phyloP scores from a whole-genome alignment of 1,140 invertebrate species.

The Zaprionus taronus region DNA sequence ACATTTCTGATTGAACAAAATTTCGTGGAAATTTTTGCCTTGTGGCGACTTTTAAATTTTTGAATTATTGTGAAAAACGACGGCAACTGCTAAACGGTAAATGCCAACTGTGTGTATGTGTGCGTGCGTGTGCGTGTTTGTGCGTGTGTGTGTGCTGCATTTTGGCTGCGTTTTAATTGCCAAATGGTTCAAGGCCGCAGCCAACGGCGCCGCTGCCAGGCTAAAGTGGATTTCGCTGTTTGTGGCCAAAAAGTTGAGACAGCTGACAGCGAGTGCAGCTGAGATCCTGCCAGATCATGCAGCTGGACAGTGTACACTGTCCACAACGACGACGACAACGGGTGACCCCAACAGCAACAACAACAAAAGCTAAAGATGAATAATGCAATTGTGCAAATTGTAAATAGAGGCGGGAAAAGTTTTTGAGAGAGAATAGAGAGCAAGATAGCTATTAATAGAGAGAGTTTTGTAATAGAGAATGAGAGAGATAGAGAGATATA shows the following conservation, averaged over 20 bases:
- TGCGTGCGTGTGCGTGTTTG: neutral
- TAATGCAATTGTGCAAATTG: neutral
- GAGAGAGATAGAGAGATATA: neutral
- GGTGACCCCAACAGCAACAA: constrained; percentile 13
- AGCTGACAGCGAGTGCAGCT: constrained; percentile 1
- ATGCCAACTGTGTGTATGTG: neutral
- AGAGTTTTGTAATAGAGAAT: neutral
- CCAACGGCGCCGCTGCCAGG: neutral
- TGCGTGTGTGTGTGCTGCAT: constrained; percentile 30
- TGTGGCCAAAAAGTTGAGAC: constrained; percentile 21
- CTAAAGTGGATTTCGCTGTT: constrained; percentile 55
- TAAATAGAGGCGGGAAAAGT: neutral
- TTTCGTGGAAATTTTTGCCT: constrained; percentile 38
- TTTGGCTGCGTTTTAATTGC: constrained; percentile 55
- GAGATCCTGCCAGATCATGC: constrained; percentile 22
- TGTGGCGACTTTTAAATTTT: constrained; percentile 21
- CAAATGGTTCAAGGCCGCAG: constrained; percentile 56
- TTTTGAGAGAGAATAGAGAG: neutral
- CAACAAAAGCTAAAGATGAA: neutral
- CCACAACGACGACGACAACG: neutral
- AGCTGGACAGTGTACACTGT: constrained; percentile 11
- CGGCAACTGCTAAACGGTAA: neutral
- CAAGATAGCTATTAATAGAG: neutral
- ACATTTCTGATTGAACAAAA: constrained; percentile 9
- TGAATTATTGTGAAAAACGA: constrained; percentile 22